Percentiles rank a stretch among this genome's conserved stretches.
phyloP scores from a whole-genome alignment of 1,140 invertebrate genomes.

The Drosophila murphyi region DNA sequence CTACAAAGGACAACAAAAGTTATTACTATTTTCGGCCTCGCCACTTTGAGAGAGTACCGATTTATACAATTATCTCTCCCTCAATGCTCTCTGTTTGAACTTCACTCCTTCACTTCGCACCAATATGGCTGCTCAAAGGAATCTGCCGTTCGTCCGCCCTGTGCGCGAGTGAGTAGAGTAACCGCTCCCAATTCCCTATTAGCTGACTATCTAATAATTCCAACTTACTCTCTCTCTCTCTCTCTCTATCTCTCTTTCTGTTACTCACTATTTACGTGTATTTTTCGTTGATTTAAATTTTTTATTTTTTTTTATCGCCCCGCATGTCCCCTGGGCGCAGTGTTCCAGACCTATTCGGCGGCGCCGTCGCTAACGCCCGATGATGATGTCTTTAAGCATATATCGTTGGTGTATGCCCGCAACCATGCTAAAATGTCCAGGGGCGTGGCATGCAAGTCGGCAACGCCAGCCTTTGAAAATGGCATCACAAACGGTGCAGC shows the following conservation, averaged over 20 bases:
- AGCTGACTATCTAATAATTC: conserved; percentile 44
- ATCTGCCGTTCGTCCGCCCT: conserved; percentile 92
- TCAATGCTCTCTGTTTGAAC: conserved; percentile 66
- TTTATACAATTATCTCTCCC: conserved; percentile 58
- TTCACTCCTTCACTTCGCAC: conserved; percentile 64
- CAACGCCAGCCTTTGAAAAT: conserved; percentile 90
- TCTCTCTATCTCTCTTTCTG: conserved; percentile 10
- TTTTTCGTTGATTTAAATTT: conserved; percentile 47
- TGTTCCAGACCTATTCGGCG: conserved; percentile 91
- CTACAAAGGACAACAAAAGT: not conserved
- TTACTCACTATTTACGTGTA: not conserved
- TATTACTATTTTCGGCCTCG: not conserved
- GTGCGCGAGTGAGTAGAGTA: conserved; percentile 89
- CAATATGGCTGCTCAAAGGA: conserved; percentile 87
- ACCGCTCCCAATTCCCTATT: not conserved
- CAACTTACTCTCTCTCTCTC: conserved; percentile 12
- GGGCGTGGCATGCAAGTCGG: conserved; percentile 91
- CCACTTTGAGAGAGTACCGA: conserved; percentile 36
- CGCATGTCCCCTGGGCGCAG: conserved; percentile 88
- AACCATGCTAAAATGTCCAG: conserved; percentile 94
- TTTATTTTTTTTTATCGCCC: conserved; percentile 47
- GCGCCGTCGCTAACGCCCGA: conserved; percentile 94
- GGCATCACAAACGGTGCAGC: conserved; percentile 97
- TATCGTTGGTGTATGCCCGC: conserved; percentile 94
- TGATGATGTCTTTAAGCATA: conserved; percentile 96